Evolutionary conservation across 2,888 invertebrate species (phyloP), one percentile per base, ranked within the genome.

Genomic region (Erannis defoliaria): DNA sequence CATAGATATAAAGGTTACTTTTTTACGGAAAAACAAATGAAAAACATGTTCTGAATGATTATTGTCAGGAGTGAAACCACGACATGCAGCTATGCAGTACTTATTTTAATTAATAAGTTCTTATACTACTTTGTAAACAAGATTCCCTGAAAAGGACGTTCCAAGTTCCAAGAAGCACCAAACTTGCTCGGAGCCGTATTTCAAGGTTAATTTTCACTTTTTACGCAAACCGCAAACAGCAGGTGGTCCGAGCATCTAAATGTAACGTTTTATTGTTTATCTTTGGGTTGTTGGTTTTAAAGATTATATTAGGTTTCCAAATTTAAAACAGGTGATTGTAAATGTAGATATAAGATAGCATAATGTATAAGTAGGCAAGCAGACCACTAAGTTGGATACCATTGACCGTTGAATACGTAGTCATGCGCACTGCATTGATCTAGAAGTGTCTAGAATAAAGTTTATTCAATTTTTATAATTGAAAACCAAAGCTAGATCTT

Each of bases 141-240:
- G 37, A 40, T 61, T 55, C 61, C n/a, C 55, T 61, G 51, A 55
- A 61, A 38, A 21, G 18, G 31, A 45, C 4, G 19, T 56, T 53
- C 56, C 45, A 46, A 38, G 19, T 56, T 53, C 56, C 45, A 46
- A 38, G 56, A 62, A 56, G 12, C 26, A 37, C 29, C 33, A 46
- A 55, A 62, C 31, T n/a, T 37, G n/a, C 16, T 19, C 35, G 43
- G 57, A 35, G 35, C 33, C 33, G 19, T 10, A 49, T 46, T 56
- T 57, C 67, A 72, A 70, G 67, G 70, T 70, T 67, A 66, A 64
- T 64, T 66, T 72, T 67, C 51, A 67, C 55, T 55, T 55, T 53
- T 56, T 58, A 59, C 43, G 62, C 37, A 67, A 72, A 68, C 66
- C 64, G 62, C 66, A 68, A 48, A 49, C 50, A 59, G 71, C 71